Evolutionary conservation across 53 echinoderm and acorn worm genomes (phyloP).

Genomic region (Echinarachnius parma): DNA sequence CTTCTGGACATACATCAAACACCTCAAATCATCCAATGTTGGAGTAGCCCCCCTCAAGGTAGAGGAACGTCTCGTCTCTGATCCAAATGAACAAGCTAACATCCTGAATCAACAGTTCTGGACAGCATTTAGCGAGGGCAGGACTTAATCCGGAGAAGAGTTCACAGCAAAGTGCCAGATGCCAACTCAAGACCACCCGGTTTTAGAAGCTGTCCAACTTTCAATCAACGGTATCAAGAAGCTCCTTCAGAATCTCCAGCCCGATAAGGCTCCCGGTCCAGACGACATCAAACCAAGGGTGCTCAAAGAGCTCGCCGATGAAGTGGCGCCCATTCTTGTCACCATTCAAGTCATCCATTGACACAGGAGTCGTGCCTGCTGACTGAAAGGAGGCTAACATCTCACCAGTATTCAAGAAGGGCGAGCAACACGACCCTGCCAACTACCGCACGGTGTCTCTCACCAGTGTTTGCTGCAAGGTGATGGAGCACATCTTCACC

Average conservation of each 20-base stretch:
- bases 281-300: conserved; percentile 18
- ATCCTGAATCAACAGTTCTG: conserved; percentile 1
- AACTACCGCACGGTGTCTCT: conserved; percentile 17
- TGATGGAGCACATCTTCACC: conserved; percentile 20
- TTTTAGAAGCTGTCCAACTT: neutral
- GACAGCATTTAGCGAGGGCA: conserved; percentile 3
- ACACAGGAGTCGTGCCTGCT: neutral
- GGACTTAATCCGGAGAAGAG: neutral
- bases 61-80: neutral
- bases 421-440: conserved; percentile 9
- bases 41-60: neutral
- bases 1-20: conserved; percentile 14
- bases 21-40: neutral
- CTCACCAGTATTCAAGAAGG: conserved; percentile 16
- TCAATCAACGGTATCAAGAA: conserved; percentile 12
- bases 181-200: neutral
- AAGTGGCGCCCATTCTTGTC: neutral
- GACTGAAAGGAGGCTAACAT: conserved; percentile 17
- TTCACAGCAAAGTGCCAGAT: conserved; percentile 1
- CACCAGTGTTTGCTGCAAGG: conserved; percentile 2
- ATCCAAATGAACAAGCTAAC: conserved; percentile 5
- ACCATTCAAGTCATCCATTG: neutral
- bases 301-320: neutral
- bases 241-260: conserved; percentile 1
- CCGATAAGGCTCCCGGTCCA: neutral